Percentiles rank a stretch among this genome's conserved stretches.
These are phyloP conservation scores for Chymomyza fuscimana DNA, from an alignment of 2,888 invertebrate species.

Conservation along the genomic window DNA sequence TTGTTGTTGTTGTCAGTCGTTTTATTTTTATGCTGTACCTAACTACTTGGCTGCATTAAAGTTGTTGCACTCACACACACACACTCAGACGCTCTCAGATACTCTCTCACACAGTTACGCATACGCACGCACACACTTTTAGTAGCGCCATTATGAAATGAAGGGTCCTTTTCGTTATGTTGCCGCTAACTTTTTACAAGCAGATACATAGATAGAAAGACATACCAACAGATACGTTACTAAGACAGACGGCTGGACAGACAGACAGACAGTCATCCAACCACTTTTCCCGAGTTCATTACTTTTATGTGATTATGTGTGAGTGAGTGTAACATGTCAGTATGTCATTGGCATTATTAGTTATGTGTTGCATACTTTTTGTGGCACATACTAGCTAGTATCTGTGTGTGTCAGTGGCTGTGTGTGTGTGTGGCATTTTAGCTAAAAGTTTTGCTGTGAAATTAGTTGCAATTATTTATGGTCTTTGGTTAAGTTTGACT, in stretches of 20 bases:
- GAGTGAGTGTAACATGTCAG: constrained; percentile 40
- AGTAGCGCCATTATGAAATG: constrained; percentile 48
- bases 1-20: background rate
- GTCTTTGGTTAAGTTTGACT: constrained; percentile 25
- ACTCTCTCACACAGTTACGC: constrained; percentile 22
- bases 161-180: constrained; percentile 40
- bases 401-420: constrained; percentile 2
- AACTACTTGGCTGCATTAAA: constrained; percentile 37
- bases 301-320: constrained; percentile 71
- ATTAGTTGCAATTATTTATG: constrained; percentile 70
- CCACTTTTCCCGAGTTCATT: constrained; percentile 65
- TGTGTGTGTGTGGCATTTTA: constrained; percentile 17
- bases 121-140: constrained; percentile 36
- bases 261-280: constrained; percentile 44
- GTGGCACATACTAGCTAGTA: background rate
- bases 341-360: constrained; percentile 68
- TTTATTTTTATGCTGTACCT: background rate
- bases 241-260: background rate
- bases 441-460: constrained; percentile 36
- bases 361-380: constrained; percentile 20
- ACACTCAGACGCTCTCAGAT: no score
- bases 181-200: constrained; percentile 15
- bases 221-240: background rate
- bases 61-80: constrained; percentile 43
- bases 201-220: background rate